These are phyloP conservation scores for Heterohyrax brucei DNA, from an alignment of 2,797 vertebrate species.

Conservation along the genomic window DNA sequence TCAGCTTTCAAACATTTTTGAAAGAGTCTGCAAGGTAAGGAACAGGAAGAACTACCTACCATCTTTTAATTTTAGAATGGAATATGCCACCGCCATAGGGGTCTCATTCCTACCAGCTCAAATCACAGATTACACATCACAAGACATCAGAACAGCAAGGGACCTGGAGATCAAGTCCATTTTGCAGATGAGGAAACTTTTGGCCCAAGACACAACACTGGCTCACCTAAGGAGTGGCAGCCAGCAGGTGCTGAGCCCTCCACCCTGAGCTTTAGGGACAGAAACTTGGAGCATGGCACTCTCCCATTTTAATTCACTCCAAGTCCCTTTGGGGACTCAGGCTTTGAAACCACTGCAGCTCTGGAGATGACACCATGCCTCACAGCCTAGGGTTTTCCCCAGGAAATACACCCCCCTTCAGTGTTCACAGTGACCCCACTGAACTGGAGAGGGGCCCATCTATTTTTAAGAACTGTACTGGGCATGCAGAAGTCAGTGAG, in stretches of 20 bases:
- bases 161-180: not conserved
- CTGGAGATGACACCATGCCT: not conserved
- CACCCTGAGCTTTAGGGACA: not conserved
- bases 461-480: not conserved
- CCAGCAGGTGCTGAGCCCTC: not conserved
- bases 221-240: fast-evolving
- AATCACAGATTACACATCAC: not conserved
- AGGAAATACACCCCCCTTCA: not conserved
- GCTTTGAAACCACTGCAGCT: not conserved
- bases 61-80: not conserved
- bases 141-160: not conserved
- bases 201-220: not conserved
- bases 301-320: not conserved
- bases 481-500: not conserved
- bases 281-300: not conserved
- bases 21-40: not conserved
- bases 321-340: too few relatives aligned
- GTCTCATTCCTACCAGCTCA: not conserved
- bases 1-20: not conserved
- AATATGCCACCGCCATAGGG: not conserved
- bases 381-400: not conserved
- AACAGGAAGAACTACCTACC: not conserved
- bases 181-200: slow-evolving; percentile 19
- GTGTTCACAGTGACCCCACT: not conserved
- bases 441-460: not conserved